Conservation (phyloP, 2,888 invertebrate genomes). For the Nipponacmea schrenckii region DNA sequence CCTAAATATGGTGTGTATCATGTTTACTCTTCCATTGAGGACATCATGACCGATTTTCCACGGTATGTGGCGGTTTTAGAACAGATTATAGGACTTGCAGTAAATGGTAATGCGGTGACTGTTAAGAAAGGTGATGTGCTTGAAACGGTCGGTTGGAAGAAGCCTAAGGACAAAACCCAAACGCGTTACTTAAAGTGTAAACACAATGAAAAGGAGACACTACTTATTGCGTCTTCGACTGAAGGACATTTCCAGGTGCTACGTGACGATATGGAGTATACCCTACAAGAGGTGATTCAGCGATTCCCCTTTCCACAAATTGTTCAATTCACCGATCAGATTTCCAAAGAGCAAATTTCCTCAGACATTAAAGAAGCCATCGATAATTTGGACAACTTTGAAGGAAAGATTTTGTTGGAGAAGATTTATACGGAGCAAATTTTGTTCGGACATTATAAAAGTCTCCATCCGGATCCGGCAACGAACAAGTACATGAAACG, state of each 20-base stretch:
- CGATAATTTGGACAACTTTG: conserved; percentile 6
- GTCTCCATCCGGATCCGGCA: not conserved
- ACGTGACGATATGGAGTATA: conserved; percentile 10
- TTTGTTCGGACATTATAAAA: conserved; percentile 19
- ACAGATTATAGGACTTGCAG: not conserved
- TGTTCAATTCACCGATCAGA: conserved; percentile 11
- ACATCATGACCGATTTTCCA: conserved; percentile 14
- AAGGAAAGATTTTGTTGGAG: conserved; percentile 12
- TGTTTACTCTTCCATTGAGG: conserved; percentile 8
- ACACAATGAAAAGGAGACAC: not conserved
- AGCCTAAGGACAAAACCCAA: not conserved
- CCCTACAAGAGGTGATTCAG: conserved; percentile 12
- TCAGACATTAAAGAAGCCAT: conserved; percentile 17
- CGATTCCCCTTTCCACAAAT: conserved; percentile 18
- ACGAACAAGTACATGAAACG: not conserved
- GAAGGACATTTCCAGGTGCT: conserved; percentile 7
- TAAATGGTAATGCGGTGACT: not conserved
- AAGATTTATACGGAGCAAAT: conserved; percentile 5
- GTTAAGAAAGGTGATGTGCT: not conserved
- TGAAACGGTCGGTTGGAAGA: not conserved
- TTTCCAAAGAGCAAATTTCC: conserved; percentile 12
- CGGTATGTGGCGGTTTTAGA: conserved; percentile 4
- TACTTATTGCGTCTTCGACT: conserved; percentile 4
- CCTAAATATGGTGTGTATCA: conserved; percentile 12
- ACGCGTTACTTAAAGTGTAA: not conserved